phyloP scores from a whole-genome alignment of 2,113 vertebrate genomes.

The Scatophagus argus region DNA sequence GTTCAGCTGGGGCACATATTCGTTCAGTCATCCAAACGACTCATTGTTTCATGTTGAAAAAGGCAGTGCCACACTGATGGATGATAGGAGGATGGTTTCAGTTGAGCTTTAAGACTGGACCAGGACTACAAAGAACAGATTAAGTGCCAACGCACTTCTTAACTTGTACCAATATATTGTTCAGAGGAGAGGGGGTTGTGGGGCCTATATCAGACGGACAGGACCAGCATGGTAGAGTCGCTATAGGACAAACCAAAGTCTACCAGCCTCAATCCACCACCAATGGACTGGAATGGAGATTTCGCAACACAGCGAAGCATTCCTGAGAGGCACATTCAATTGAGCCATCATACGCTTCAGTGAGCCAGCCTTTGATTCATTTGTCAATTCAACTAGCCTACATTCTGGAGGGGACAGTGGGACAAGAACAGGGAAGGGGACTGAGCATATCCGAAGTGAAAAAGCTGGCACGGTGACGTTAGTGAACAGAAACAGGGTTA shows the following conservation, averaged over 20 bases:
- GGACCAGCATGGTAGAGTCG: not conserved
- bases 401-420: slow-evolving; percentile 13
- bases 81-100: slow-evolving; percentile 2
- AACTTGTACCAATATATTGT: not conserved
- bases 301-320: slow-evolving; percentile 25
- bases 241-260: not conserved
- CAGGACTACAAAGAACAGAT: not conserved
- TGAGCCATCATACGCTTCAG: slow-evolving; percentile 58
- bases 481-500: slow-evolving; percentile 37
- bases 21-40: not conserved
- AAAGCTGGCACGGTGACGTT: slow-evolving; percentile 30
- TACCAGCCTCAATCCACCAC: not conserved
- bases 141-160: not conserved
- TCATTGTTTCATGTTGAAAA: not conserved
- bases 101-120: not conserved
- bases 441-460: slow-evolving; percentile 5
- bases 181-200: not conserved
- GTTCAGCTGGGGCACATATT: not conserved
- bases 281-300: slow-evolving; percentile 11
- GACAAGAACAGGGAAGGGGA: not conserved
- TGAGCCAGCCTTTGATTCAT: slow-evolving; percentile 50
- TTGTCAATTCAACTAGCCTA: slow-evolving; percentile 47
- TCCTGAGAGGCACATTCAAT: slow-evolving; percentile 65
- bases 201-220: slow-evolving; percentile 2
- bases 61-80: not conserved